Base-by-base conservation (phyloP, 1,140 invertebrate species). In the Drosophila repleta region DNA sequence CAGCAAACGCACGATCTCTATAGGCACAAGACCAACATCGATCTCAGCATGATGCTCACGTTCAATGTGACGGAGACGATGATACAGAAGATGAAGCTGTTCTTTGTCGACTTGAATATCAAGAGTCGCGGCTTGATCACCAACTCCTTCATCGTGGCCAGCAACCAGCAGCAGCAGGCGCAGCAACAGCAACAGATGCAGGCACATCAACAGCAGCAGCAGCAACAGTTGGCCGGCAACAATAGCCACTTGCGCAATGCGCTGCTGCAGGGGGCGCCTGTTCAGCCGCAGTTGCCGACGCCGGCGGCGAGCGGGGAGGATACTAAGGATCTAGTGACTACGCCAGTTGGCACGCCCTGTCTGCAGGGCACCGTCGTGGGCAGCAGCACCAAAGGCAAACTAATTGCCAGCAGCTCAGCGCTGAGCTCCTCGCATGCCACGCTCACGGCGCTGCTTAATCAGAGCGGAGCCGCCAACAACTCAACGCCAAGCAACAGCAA, bases 341-440 rank as follows among this genome's bases (percentile, higher is more conserved):
- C 76, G 32, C 8, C 32, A 11, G 60, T 65, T 10, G 71, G 73
- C 18, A 49, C 70, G 21, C 79, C 79, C 4, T 84, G 84, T 8
- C n/a, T 88, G 13, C 84, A 89, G 17, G 84, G 76, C 13, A 76
- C 81, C 6, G 66, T 74, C 4, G 76, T 84, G 21, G 76, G 84
- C 35, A 79, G 77, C 64, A 77, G 76, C 17, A 84, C 63, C 1
- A 90, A 87, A 20, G 10, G 41, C 20, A 87, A 81, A 29, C 61
- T 62, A 41, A 63, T 52, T 6, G 37, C 74, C 37, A 77, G 52
- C 62, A 68, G 67, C 62, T 87, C 82, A 0, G 74, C 87, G n/a
- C 66, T 91, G 5, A 91, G 90, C 61, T 90, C 89, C 18, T 90
- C 90, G 11, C 90, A 91, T 73, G 90, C 90, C 43, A 91, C 90